These are phyloP conservation scores for Mellilla xanthometata DNA, from an alignment of 2,888 invertebrate species.

Conservation along the genomic window DNA sequence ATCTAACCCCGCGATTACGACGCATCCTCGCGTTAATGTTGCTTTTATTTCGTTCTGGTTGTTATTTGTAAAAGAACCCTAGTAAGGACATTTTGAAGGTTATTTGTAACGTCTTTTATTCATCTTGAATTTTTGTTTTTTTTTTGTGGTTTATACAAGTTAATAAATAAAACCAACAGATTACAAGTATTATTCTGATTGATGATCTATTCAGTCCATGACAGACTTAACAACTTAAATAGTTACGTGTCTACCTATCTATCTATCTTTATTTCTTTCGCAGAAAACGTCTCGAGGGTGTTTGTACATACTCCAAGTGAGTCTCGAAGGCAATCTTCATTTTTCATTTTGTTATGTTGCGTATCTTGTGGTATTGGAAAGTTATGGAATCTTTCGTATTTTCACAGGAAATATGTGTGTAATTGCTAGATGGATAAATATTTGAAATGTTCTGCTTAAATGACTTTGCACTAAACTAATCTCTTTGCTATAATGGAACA, in stretches of 20 bases:
- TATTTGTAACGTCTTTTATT: too few relatives aligned
- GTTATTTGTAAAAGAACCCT: too few relatives aligned
- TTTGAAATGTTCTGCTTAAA: too few relatives aligned
- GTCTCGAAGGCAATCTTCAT: slow-evolving; percentile 12
- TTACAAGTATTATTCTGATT: slow-evolving; percentile 3
- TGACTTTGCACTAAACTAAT: too few relatives aligned
- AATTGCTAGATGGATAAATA: not conserved
- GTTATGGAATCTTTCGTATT: slow-evolving; percentile 1
- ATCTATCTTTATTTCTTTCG: slow-evolving; percentile 7
- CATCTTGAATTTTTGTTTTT: too few relatives aligned
- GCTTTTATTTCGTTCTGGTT: not conserved
- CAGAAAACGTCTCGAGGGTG: slow-evolving; percentile 1
- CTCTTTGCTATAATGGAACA: too few relatives aligned
- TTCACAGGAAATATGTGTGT: not conserved
- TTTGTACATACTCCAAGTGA: slow-evolving; percentile 4
- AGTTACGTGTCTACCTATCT: too few relatives aligned
- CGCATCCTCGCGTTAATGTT: slow-evolving; percentile 11
- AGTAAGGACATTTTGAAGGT: too few relatives aligned
- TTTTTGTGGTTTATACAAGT: too few relatives aligned
- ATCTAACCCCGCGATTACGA: slow-evolving; percentile 24
- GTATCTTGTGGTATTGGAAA: slow-evolving; percentile 4
- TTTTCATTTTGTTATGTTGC: slow-evolving; percentile 7
- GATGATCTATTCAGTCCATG: slow-evolving; percentile 24
- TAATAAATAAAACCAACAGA: too few relatives aligned
- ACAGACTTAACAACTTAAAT: slow-evolving; percentile 10